Conservation (phyloP, 2,113 vertebrate species). For the Neogobius melanostomus region DNA sequence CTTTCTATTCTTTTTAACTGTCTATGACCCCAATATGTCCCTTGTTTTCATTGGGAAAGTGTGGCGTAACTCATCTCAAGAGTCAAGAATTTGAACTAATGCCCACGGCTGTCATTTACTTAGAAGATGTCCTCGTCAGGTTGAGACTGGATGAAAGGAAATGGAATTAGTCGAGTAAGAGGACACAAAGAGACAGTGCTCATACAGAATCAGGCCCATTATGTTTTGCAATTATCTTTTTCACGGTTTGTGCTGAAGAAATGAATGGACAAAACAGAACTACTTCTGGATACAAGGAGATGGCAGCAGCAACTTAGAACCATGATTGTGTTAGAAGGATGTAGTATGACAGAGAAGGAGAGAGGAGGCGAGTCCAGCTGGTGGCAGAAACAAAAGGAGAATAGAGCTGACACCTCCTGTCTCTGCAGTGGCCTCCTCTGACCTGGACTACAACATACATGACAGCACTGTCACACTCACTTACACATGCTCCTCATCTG, state of each 20-base stretch:
- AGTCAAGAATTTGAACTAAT: constrained; percentile 2
- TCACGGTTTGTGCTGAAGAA: not conserved
- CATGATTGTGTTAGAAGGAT: constrained; percentile 32
- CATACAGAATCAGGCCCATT: not conserved
- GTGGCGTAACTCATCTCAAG: not conserved
- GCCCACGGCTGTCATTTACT: constrained; percentile 2
- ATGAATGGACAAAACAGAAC: constrained; percentile 17
- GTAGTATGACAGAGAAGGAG: constrained; percentile 64
- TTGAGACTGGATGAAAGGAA: not conserved
- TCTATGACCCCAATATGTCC: too few relatives aligned
- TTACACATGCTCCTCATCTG: constrained; percentile 47
- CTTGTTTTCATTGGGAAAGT: not conserved
- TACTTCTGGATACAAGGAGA: constrained; percentile 3
- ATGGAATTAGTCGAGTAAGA: not conserved
- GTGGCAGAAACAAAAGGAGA: constrained; percentile 69
- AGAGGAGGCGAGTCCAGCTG: constrained; percentile 77
- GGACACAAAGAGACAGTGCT: constrained; percentile 9
- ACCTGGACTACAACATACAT: constrained; percentile 82
- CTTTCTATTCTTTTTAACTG: too few relatives aligned
- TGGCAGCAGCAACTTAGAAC: constrained; percentile 16
- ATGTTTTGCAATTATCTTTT: not conserved
- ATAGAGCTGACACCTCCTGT: constrained; percentile 90
- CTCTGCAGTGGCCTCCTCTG: constrained; percentile 73
- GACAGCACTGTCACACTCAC: constrained; percentile 72
- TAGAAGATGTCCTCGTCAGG: not conserved